Conservation (phyloP, 2,113 vertebrate genomes). For the Ageneiosus marmoratus region DNA sequence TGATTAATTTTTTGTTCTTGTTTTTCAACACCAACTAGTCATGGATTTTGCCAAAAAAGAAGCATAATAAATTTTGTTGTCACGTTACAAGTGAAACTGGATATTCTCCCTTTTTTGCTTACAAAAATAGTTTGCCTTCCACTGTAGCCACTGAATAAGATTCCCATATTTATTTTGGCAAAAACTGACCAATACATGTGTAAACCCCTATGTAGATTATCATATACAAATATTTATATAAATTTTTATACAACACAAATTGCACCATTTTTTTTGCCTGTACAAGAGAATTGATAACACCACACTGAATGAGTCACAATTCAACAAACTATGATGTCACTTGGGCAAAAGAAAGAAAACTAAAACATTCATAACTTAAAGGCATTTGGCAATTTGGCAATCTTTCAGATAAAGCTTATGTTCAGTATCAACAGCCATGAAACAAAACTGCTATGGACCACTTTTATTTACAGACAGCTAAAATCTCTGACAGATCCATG, state of each 20-base stretch:
- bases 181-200: slow-evolving; percentile 69
- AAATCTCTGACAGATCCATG: slow-evolving; percentile 98
- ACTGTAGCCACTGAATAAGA: slow-evolving; percentile 37
- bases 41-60: slow-evolving; percentile 38
- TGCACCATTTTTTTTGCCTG: slow-evolving; percentile 73
- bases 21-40: slow-evolving; percentile 27
- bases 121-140: slow-evolving; percentile 55
- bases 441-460: slow-evolving; percentile 83
- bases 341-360: slow-evolving; percentile 59
- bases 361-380: slow-evolving; percentile 72
- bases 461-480: slow-evolving; percentile 99
- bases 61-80: slow-evolving; percentile 32
- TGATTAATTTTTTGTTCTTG: slow-evolving; percentile 11
- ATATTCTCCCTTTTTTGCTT: slow-evolving; percentile 46
- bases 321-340: slow-evolving; percentile 68
- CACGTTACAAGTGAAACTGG: slow-evolving; percentile 47
- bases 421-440: slow-evolving; percentile 65
- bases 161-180: slow-evolving; percentile 63
- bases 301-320: slow-evolving; percentile 75
- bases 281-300: slow-evolving; percentile 76
- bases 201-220: slow-evolving; percentile 73
- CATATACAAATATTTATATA: slow-evolving; percentile 82
- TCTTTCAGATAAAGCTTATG: slow-evolving; percentile 73
- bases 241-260: slow-evolving; percentile 80
- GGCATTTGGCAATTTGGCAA: slow-evolving; percentile 78